Conservation (phyloP, 2,888 invertebrate genomes). For the Ormia ochracea region DNA sequence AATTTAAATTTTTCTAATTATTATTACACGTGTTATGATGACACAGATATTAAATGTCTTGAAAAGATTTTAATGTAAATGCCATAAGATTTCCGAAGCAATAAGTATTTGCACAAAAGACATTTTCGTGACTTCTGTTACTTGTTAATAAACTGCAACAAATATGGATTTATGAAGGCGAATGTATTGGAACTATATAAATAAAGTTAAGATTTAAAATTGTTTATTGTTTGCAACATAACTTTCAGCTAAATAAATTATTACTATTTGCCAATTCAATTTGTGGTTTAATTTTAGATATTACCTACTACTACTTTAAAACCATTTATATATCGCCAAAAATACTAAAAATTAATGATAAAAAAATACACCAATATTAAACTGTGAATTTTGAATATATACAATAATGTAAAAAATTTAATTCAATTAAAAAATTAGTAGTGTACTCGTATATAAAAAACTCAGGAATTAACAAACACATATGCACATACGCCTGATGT, state of each 20-base stretch:
- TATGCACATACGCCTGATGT: neutral
- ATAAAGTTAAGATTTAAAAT: neutral
- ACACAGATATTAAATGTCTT: too few species aligned
- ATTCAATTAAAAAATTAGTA: neutral
- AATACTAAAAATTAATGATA: neutral
- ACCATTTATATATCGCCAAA: neutral
- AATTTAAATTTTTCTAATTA: too few species aligned
- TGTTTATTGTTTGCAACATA: neutral
- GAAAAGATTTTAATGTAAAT: too few species aligned
- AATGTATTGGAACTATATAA: neutral
- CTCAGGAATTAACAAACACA: neutral
- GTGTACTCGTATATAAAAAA: too few species aligned
- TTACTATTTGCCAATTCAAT: neutral
- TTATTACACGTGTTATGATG: too few species aligned
- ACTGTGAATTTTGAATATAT: slow-evolving; percentile 10
- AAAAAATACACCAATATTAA: slow-evolving; percentile 36
- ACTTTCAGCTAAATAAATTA: too few species aligned
- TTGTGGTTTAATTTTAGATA: neutral
- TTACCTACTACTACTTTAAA: too few species aligned
- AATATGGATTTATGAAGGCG: neutral
- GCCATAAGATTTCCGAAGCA: too few species aligned
- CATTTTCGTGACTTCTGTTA: neutral
- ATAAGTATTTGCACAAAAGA: neutral
- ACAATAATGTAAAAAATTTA: neutral
- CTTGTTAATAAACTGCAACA: neutral